phyloP scores from a whole-genome alignment of 2,888 invertebrate genomes.

The Andricus curvator region DNA sequence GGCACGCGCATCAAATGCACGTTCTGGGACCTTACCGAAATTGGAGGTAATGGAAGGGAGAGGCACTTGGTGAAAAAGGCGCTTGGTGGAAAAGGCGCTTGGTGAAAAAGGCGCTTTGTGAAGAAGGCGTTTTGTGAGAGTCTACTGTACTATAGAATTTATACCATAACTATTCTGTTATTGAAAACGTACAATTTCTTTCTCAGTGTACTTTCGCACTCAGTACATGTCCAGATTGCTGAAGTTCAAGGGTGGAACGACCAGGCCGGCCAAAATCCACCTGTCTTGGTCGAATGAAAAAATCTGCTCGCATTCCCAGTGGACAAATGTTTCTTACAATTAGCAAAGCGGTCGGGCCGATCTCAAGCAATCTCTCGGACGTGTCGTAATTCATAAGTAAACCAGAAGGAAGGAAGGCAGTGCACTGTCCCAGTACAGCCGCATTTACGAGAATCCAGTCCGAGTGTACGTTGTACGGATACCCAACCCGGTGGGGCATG shows the following conservation, averaged over 20 bases:
- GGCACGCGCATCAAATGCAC: no score
- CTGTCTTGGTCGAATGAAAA: neutral
- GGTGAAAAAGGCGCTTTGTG: no score
- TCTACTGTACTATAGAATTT: no score
- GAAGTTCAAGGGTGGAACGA: neutral
- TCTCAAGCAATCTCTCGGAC: slow-evolving; percentile 53
- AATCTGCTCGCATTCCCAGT: slow-evolving; percentile 20
- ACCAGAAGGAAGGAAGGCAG: slow-evolving; percentile 59
- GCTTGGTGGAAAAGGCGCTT: no score
- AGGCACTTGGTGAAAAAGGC: no score
- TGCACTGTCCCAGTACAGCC: slow-evolving; percentile 48
- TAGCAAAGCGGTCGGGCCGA: slow-evolving; percentile 47
- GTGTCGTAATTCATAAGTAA: slow-evolving; percentile 51
- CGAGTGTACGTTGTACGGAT: slow-evolving; percentile 43
- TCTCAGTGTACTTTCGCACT: neutral
- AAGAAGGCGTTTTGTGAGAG: no score
- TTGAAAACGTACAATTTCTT: no score
- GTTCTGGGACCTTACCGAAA: no score
- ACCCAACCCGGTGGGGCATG: slow-evolving; percentile 47
- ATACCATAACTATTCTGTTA: no score
- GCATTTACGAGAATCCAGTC: slow-evolving; percentile 57
- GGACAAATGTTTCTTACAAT: slow-evolving; percentile 53
- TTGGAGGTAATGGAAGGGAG: no score
- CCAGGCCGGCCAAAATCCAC: slow-evolving; percentile 15
- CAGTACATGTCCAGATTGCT: neutral